Conservation (phyloP, 2,797 vertebrate genomes). For the Gadopsis bispinosus region DNA sequence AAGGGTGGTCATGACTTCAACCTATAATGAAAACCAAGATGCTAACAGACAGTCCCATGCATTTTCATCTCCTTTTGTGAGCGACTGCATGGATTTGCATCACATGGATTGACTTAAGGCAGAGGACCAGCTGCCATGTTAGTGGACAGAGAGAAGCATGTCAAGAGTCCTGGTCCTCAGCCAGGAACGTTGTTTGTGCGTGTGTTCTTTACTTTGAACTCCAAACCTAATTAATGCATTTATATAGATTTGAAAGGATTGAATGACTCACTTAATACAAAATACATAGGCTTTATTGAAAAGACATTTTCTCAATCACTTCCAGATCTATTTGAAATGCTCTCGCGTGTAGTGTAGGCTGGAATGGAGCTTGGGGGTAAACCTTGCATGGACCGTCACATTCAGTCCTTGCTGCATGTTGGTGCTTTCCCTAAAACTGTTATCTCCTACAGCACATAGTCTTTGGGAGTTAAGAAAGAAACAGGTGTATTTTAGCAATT, state of each 20-base stretch:
- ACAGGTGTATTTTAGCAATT: background rate
- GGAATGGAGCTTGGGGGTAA: constrained; percentile 23
- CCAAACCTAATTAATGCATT: constrained; percentile 45
- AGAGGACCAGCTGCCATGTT: constrained; percentile 24
- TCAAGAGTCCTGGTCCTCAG: constrained; percentile 31
- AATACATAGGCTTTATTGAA: background rate
- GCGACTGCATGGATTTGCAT: constrained; percentile 65
- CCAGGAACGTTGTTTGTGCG: constrained; percentile 18
- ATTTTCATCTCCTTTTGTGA: constrained; percentile 41
- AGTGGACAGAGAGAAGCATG: constrained; percentile 57
- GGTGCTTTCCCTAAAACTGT: constrained; percentile 26
- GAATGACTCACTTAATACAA: constrained; percentile 15
- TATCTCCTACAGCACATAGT: background rate
- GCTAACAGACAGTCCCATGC: constrained; percentile 18
- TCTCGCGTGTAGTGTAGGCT: constrained; percentile 25
- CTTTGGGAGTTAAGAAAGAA: background rate
- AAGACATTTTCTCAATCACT: constrained; percentile 37
- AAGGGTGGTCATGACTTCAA: constrained; percentile 32
- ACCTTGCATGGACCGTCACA: constrained; percentile 63
- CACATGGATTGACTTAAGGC: constrained; percentile 39
- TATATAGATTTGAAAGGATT: constrained; percentile 63
- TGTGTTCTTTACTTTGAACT: constrained; percentile 26
- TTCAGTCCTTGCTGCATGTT: constrained; percentile 67
- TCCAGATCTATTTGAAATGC: constrained; percentile 64
- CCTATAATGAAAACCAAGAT: constrained; percentile 24